Evolutionary conservation across 2,888 invertebrate genomes (phyloP), one percentile per base, ranked within the genome.

Genomic region (Parnassius mnemosyne): DNA sequence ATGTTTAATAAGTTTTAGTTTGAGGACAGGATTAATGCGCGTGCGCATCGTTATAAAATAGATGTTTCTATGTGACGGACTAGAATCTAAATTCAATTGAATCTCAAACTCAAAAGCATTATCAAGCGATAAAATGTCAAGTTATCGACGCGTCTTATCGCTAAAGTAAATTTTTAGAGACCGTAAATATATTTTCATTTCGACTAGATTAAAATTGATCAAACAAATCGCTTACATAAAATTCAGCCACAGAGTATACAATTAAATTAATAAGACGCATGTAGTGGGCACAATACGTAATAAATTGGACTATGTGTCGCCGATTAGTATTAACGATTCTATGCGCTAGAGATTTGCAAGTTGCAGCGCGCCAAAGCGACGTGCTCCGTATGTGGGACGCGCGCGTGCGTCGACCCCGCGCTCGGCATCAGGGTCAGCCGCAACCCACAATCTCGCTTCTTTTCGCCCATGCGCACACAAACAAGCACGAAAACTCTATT

Each of bases 401-500:
- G 79, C 74, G 84, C 84, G 91, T 77, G 77, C 89, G 78, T 84
- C 81, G 89, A 90, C 87, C 89, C 84, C 83, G 62, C 86, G 87
- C 74, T 83, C 87, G 85, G 79, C 85, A 86, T 89, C 91, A 91
- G 87, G 91, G 91, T 89, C 89, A 90, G 78, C 76, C 69, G 66
- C 74, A 76, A 75, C 53, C 20, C 54, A 47, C 61, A 69, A 73
- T 74, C 72, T 73, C 63, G 72, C 69, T 66, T 71, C 78, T 76
- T 69, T 72, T 75, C 71, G 69, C 56, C 65, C 65, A 71, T 61
- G 69, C 73, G 71, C 71, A 71, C 68, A 49, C 57, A 13, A 54
- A n/a, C 51, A 25, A 47, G 64, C 69, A 53, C 7, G 13, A 55
- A 13, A 55, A 53, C 63, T 65, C 63, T 62, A 55, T 69, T 68